Evolutionary conservation across 2,888 invertebrate species (phyloP).

Genomic region (Rhorus exstirpatorius): DNA sequence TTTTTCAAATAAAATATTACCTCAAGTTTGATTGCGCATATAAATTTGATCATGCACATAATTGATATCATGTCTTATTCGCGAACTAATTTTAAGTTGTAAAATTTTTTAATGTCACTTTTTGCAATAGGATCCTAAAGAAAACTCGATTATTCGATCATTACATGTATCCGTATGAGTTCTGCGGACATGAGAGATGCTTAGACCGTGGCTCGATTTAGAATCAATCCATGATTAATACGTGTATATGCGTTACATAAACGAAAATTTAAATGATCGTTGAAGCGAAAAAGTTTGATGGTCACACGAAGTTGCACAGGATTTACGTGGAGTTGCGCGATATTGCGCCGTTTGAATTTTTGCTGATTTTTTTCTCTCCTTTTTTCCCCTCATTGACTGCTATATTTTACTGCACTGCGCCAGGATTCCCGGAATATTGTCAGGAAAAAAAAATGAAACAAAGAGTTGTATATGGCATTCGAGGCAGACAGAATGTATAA

Average conservation of each 20-base stretch:
- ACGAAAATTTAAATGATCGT: slow-evolving; percentile 42
- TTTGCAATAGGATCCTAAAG: not conserved
- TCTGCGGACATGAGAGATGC: not conserved
- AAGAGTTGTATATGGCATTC: not conserved
- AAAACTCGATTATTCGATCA: not conserved
- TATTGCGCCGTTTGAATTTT: slow-evolving; percentile 9
- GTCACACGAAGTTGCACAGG: slow-evolving; percentile 39
- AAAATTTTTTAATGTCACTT: not conserved
- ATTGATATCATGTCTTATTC: not conserved
- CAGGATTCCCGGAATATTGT: not conserved
- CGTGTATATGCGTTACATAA: slow-evolving; percentile 49
- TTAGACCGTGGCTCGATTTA: slow-evolving; percentile 2
- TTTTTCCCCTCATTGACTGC: not conserved
- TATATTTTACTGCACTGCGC: slow-evolving; percentile 5
- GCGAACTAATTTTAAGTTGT: not conserved
- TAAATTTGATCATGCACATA: not conserved
- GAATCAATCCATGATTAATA: slow-evolving; percentile 10
- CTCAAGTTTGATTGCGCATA: too few relatives aligned
- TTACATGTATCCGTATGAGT: too few relatives aligned
- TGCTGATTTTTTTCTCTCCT: slow-evolving; percentile 26
- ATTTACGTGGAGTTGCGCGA: slow-evolving; percentile 27
- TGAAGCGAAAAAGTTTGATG: slow-evolving; percentile 44
- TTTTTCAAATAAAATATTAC: too few relatives aligned
- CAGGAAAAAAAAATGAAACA: not conserved
- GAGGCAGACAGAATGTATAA: slow-evolving; percentile 6